Base-by-base conservation (phyloP, 2,113 vertebrate species). In the Deroptyus accipitrinus region DNA sequence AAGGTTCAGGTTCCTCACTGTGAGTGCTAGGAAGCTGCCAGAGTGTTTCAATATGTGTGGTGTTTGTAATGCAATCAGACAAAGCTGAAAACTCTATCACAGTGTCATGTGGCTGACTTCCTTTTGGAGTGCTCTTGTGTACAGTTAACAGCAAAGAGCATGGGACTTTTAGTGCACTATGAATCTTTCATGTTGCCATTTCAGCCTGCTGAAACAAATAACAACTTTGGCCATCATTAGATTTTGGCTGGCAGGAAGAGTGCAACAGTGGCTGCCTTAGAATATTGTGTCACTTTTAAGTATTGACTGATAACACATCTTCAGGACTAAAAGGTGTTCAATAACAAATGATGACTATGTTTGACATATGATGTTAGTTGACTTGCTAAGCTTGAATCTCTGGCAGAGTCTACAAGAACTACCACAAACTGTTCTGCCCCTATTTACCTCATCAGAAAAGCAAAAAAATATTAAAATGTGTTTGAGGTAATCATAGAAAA, bases 41-140 rank as follows among this genome's bases (percentile, higher is more conserved):
- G 97, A 98, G 97, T 97, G 98, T 96, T 98, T 98, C 98, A 98
- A 95, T 97, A 98, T 98, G 98, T 97, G 97, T 86, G 94, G 94
- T 96, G 97, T 97, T 97, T 97, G 97, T 97, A 97, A 96, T 96
- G 97, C 96, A 96, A 95, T 96, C 94, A 95, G 96, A 95, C 96
- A 95, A 85, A 59, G 94, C 95, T 72, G 94, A 96, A 96, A 96
- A 96, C 95, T 96, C 97, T 95, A 90, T 94, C 76, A 86, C 79
- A 84, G 72, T 88, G 95, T 82, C 83, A 85, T 92, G 96, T 74
- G 92, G 75, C 39, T 88, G 91, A 97, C 95, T 96, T 97, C 95
- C 96, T 95, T 91, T 91, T 57, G 77, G 96, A 92, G 92, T 18
- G 86, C 87, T 92, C 92, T 85, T 9, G 5, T 73, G 64, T 41